Evolutionary conservation across 2,113 vertebrate species (phyloP).

Genomic region (Potamarius usumacintae): DNA sequence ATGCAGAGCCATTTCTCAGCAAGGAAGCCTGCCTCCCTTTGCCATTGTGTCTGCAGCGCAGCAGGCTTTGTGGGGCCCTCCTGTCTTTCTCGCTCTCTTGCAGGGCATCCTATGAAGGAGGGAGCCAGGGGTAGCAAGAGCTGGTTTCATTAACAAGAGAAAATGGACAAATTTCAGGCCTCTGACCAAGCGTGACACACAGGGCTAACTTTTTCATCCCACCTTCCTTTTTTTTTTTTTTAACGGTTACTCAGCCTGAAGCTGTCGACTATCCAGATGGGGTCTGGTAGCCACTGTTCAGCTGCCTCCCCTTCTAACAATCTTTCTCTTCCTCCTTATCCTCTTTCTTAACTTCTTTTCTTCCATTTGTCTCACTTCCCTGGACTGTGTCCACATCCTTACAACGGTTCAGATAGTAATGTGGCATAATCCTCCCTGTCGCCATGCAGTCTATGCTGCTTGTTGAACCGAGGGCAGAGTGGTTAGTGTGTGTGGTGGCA

Average conservation of each 20-base stretch:
- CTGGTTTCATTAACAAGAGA: conserved; percentile 66
- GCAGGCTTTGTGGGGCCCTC: conserved; percentile 46
- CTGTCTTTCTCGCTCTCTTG: conserved; percentile 28
- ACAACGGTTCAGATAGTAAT: conserved; percentile 66
- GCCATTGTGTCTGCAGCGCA: conserved; percentile 49
- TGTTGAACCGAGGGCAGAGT: neutral
- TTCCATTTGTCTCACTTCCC: conserved; percentile 35
- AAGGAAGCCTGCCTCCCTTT: conserved; percentile 57
- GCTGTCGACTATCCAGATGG: conserved; percentile 69
- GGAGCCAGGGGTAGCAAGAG: conserved; percentile 42
- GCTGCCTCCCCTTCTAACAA: conserved; percentile 33
- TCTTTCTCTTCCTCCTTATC: neutral
- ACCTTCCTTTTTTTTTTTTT: conserved; percentile 45
- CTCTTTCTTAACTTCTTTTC: neutral
- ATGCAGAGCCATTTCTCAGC: conserved; percentile 60
- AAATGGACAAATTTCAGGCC: conserved; percentile 70
- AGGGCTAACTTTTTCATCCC: conserved; percentile 62
- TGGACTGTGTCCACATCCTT: conserved; percentile 53
- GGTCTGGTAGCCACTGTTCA: conserved; percentile 65
- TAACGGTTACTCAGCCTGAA: conserved; percentile 52
- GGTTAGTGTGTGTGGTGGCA: neutral
- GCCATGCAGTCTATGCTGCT: conserved; percentile 53
- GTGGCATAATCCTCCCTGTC: conserved; percentile 64
- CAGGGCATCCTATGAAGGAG: conserved; percentile 12
- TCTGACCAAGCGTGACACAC: conserved; percentile 70